Evolutionary conservation across 2,888 invertebrate species (phyloP).

Genomic region (Calameuta pallipes): DNA sequence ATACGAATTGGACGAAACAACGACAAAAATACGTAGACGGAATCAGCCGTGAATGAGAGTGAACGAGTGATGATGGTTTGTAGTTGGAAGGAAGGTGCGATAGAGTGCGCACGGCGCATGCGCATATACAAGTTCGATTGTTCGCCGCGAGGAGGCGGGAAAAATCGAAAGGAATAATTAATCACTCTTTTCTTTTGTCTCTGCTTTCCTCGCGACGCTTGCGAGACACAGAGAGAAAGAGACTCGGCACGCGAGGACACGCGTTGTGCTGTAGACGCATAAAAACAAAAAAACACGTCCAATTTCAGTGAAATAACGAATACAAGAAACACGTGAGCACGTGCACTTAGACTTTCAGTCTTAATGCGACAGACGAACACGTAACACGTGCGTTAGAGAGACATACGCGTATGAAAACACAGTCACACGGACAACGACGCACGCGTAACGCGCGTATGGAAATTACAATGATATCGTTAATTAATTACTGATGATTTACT

Average conservation of each 20-base stretch:
- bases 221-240: background rate
- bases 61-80: background rate
- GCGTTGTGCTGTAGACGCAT: background rate
- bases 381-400: background rate
- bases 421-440: slow-evolving; percentile 29
- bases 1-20: background rate
- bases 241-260: background rate
- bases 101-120: background rate
- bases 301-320: background rate
- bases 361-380: background rate
- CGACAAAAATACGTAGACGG: too few relatives aligned
- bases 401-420: slow-evolving; percentile 5
- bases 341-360: background rate
- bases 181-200: background rate
- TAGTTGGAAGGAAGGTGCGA: background rate
- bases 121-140: background rate
- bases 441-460: slow-evolving; percentile 30
- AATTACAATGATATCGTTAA: slow-evolving; percentile 34
- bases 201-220: background rate
- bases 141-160: background rate
- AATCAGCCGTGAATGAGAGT: too few relatives aligned
- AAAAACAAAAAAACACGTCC: background rate
- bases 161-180: background rate
- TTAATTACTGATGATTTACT: slow-evolving; percentile 34
- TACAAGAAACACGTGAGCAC: background rate